Base-by-base conservation (phyloP, 2,888 invertebrate genomes). In the Mythimna ferrago region DNA sequence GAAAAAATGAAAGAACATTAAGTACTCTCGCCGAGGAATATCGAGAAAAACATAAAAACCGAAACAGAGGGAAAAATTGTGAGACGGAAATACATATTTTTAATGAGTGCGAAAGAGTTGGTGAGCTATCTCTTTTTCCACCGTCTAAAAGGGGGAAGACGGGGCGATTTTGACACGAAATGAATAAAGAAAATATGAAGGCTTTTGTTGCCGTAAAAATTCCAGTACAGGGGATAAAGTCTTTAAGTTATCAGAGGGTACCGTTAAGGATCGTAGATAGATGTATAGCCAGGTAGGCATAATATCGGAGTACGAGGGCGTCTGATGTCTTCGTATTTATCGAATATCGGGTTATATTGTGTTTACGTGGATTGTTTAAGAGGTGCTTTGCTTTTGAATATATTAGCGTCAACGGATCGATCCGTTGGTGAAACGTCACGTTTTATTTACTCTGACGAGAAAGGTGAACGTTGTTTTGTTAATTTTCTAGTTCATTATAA, bases 171-270 rank as follows among this genome's bases (percentile, higher is more conserved):
- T 94, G 94, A 95, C 94, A 94, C 94, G 95, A 93, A 89, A 93
- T 93, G 95, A 95, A 95, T 95, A 95, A 96, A 96, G 95, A 96
- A 96, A 96, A 96, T 96, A 96, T 96, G 95, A 95, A 93, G 92
- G 95, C 94, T 95, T 95, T 95, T 94, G 94, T 95, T 94, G 91
- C 94, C 94, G 95, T 96, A 96, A 96, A 96, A 96, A 96, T 95
- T 96, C 95, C 95, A 93, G 93, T 93, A 94, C 93, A 92, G 91
- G 94, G 95, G 95, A 95, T 96, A 94, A 96, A 95, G 95, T 96
- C 94, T 95, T 96, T 95, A 96, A 95, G 94, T 95, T 95, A 96
- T 95, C 95, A 93, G 92, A 89, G 94, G 94, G 92, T 89, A 89
- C 87, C 89, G 89, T 89, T 84, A 87, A 89, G 91, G 93, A 91